phyloP scores from a whole-genome alignment of 2,797 vertebrate genomes.

The Pangasius sanitwongsei region DNA sequence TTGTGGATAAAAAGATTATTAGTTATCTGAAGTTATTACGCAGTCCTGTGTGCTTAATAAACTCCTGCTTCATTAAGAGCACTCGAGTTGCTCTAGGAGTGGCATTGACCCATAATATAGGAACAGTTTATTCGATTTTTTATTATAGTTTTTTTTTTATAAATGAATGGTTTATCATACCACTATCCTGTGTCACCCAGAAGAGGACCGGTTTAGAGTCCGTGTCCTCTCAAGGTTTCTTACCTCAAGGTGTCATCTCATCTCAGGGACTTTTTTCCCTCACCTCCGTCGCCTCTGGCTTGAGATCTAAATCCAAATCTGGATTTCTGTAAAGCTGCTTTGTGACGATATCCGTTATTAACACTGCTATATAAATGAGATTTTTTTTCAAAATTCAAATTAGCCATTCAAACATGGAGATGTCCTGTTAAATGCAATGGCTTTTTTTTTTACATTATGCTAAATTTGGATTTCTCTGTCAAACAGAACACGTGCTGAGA shows the following conservation, averaged over 20 bases:
- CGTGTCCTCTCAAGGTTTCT: not conserved
- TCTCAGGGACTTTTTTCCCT: not conserved
- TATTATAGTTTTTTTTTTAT: not conserved
- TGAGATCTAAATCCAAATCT: not conserved
- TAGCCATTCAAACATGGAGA: not conserved
- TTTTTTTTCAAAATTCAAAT: not conserved
- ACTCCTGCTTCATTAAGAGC: constrained; percentile 5
- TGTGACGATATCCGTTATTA: too few species aligned
- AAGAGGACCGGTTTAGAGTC: not conserved
- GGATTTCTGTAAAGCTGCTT: too few species aligned
- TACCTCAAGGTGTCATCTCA: too few species aligned
- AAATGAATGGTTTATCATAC: not conserved
- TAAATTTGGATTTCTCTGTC: not conserved
- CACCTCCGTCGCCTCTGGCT: not conserved
- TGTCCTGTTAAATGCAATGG: not conserved
- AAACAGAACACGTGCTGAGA: not conserved
- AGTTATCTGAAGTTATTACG: not conserved
- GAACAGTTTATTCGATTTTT: not conserved
- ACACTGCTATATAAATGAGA: too few species aligned
- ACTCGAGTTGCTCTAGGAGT: not conserved
- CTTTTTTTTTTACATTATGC: not conserved
- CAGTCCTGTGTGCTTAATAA: constrained; percentile 4
- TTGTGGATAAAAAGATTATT: not conserved
- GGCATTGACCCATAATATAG: not conserved
- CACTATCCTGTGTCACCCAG: not conserved